A percentile compares a stretch with the other conserved stretches of the same genome.
Conservation (phyloP, 2,888 invertebrate species). For the Chrysopilus asiliformis region DNA sequence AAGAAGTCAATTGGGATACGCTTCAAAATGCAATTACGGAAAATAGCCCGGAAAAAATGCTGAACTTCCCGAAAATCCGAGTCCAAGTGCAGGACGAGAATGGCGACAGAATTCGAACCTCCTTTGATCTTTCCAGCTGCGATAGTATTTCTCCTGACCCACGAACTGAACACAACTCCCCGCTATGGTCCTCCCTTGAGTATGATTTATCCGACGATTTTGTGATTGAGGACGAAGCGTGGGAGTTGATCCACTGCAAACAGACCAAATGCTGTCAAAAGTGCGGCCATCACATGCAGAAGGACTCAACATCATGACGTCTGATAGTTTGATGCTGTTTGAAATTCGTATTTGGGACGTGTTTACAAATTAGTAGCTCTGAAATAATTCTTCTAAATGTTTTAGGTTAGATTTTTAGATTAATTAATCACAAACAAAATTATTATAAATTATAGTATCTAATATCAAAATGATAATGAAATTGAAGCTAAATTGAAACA, state of each 20-base stretch:
- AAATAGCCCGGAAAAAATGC: not conserved
- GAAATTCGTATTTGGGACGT: too few relatives aligned
- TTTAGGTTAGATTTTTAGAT: too few relatives aligned
- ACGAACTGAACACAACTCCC: not conserved
- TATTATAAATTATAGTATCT: too few relatives aligned
- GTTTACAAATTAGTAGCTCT: too few relatives aligned
- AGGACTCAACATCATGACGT: too few relatives aligned
- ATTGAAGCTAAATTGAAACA: too few relatives aligned
- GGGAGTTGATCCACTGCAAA: conserved; percentile 3
- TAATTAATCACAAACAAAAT: too few relatives aligned
- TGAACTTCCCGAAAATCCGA: conserved; percentile 7
- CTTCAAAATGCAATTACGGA: not conserved
- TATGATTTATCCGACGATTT: conserved; percentile 5
- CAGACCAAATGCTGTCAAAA: conserved; percentile 9
- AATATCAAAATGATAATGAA: too few relatives aligned
- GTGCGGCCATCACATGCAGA: conserved; percentile 14
- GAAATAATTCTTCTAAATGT: too few relatives aligned
- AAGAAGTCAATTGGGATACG: not conserved
- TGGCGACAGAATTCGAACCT: conserved; percentile 16
- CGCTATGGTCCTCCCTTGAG: conserved; percentile 9
- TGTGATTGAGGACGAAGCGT: conserved; percentile 7
- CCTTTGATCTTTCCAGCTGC: conserved; percentile 14
- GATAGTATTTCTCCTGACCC: conserved; percentile 1
- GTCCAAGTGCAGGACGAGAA: conserved; percentile 18
- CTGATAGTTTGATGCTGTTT: too few relatives aligned